Evolutionary conservation across 23 tunicate species (phyloP), one percentile per base, ranked within the genome.

Genomic region (Aplidium turbinatum): DNA sequence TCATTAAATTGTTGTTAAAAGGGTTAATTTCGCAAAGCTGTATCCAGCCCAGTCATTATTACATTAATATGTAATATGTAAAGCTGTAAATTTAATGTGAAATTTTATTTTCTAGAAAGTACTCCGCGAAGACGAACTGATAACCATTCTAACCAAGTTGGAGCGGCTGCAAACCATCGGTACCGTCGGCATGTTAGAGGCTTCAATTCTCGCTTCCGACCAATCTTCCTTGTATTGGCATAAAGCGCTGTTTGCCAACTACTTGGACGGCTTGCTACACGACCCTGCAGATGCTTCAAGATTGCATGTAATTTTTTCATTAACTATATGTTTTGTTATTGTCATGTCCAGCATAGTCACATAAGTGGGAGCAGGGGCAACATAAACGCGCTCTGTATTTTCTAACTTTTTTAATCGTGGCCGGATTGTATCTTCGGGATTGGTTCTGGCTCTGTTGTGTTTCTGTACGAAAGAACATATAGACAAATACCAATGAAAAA

Each of bases 181-280:
- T 0, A 38, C 75, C 1, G 5, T 29, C 19, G 89, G 96, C 3
- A 38, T 89, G 18, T 68, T 68, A 9, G 33, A 51, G 9, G 42
- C 80, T 3, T 34, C 76, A 33, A 21, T 29, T 5, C 35, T 22
- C 0, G 88, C 89, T 6, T 71, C 89, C 23, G 89, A 89, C 57
- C 87, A 72, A 23, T 89, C 96, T 1, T 68, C 68, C 52, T 83
- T 89, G 25, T 91, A 91, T 62, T 91, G 97, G 97, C 90, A 84
- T 47, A 79, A 90, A n/a, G 4, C 78, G 13, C 73, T 91, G 25
- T 76, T 91, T 35, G 51, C 70, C 36, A 91, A 64, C 9, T 91
- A 78, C 50, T 79, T 91, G 46, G 91, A 84, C 18, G 78, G 82
- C 11, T 72, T 91, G 0, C 46, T 65, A 40, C 78, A 74, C 28